Evolutionary conservation across 2,797 vertebrate genomes (phyloP).

Genomic region (Chiroxiphia lanceolata): DNA sequence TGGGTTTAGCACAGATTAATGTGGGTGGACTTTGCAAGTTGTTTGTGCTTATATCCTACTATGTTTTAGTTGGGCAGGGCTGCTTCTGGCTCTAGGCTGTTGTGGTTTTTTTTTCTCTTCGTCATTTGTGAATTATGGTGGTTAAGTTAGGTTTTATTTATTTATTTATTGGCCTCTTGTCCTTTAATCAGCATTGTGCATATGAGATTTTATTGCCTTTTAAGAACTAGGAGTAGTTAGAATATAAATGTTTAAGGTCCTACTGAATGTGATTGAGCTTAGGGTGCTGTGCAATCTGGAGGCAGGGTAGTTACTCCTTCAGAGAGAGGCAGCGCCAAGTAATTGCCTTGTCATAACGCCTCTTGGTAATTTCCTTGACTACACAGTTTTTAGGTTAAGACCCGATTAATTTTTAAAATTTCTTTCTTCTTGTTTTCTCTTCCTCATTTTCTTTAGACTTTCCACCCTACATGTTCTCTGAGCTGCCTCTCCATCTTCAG

Average conservation of each 20-base stretch:
- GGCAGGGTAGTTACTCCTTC: neutral
- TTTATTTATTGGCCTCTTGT: slow-evolving; percentile 44
- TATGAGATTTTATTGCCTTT: neutral
- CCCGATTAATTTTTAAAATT: neutral
- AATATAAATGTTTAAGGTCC: neutral
- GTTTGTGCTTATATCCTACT: neutral
- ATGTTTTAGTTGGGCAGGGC: neutral
- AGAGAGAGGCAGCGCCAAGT: neutral
- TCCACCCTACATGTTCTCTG: neutral
- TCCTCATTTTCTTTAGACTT: neutral
- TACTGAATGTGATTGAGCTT: neutral
- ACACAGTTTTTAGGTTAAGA: neutral
- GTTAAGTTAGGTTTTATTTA: neutral
- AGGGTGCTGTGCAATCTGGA: neutral
- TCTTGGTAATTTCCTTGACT: neutral
- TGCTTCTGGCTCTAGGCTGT: slow-evolving; percentile 20
- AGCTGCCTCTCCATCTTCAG: neutral
- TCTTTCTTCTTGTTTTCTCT: neutral
- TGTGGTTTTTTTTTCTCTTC: neutral
- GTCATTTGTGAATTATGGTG: neutral
- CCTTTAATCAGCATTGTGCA: slow-evolving; percentile 13
- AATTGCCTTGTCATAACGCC: neutral
- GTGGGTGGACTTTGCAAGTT: slow-evolving; percentile 25
- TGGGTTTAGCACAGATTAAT: slow-evolving; percentile 26
- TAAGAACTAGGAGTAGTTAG: neutral